Base-by-base conservation (phyloP, 2,113 vertebrate species). In the Toxotes chatareus region DNA sequence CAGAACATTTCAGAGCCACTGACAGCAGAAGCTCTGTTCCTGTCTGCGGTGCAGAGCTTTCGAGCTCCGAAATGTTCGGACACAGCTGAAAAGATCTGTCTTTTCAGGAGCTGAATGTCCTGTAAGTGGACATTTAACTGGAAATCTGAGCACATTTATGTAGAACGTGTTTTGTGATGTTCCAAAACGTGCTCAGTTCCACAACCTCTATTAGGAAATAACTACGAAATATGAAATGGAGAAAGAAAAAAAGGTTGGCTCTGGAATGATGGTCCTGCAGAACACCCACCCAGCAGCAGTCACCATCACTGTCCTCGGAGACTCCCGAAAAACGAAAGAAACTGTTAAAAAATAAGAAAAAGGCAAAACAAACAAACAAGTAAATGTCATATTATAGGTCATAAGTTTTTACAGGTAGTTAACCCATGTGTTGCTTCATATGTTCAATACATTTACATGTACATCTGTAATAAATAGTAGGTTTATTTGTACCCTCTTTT, bases 381-480 rank as follows among this genome's bases (percentile, higher is more conserved):
- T 65, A 79, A 73, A 92, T 73, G 81, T 82, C 55, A 56, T 80
- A 74, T 79, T 88, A 51, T 78, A 91, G 84, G 82, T 86, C 81
- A 80, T 90, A 65, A n/a, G 88, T 82, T 86, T 94, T 89, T 91
- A 93, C 90, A 93, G 93, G 93, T 90, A 88, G 91, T 92, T 90
- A 93, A 94, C 94, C 93, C 93, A 90, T 79, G 90, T 94, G 94
- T 93, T 93, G 94, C 91, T 93, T 92, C 88, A 84, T 87, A 92
- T 91, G 86, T 93, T 94, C 91, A 89, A 90, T 93, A 94, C 94
- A 94, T 94, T 92, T 94, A 94, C 93, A 93, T 94, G 91, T 94
- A 95, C 93, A 95, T 88, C 77, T 90, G 90, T 90, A 92, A 93
- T 93, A 94, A 93, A 93, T 94, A 90, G 82, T 79, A 91, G 66